A percentile compares a stretch with the other conserved stretches of the same genome.
Conservation (phyloP, 2,113 vertebrate genomes). For the Barnardius zonarius region DNA sequence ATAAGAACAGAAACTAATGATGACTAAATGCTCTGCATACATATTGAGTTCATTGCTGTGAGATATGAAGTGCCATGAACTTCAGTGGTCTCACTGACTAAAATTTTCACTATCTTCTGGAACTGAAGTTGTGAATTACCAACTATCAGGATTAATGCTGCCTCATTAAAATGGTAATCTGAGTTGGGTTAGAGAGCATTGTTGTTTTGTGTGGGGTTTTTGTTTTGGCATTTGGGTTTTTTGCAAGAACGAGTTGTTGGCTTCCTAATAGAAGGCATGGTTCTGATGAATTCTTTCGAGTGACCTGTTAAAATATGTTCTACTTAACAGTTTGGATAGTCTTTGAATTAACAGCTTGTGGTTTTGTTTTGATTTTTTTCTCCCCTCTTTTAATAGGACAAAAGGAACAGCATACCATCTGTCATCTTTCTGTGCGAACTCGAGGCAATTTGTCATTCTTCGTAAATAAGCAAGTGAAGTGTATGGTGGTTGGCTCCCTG, state of each 20-base stretch:
- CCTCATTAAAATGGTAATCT: background rate
- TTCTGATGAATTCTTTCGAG: background rate
- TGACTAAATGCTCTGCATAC: background rate
- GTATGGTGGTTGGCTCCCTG: slow-evolving; percentile 78
- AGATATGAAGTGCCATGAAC: rapidly evolving
- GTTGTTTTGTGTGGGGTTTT: background rate
- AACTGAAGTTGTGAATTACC: background rate
- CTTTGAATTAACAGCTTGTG: background rate
- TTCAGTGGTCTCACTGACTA: background rate
- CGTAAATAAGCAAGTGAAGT: slow-evolving; percentile 68
- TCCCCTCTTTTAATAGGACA: slow-evolving; percentile 48
- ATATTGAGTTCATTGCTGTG: background rate
- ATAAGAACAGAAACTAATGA: background rate
- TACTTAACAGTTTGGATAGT: background rate
- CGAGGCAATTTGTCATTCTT: slow-evolving; percentile 70
- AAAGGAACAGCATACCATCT: slow-evolving; percentile 55
- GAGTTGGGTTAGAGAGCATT: background rate
- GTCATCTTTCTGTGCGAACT: slow-evolving; percentile 77
- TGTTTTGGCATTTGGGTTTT: background rate
- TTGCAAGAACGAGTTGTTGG: background rate
- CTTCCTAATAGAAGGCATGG: background rate
- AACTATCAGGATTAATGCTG: background rate
- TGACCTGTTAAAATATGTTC: background rate
- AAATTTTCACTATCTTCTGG: background rate
- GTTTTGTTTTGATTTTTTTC: background rate